phyloP scores from a whole-genome alignment of 2,113 vertebrate genomes.

The Amphilophus citrinellus region DNA sequence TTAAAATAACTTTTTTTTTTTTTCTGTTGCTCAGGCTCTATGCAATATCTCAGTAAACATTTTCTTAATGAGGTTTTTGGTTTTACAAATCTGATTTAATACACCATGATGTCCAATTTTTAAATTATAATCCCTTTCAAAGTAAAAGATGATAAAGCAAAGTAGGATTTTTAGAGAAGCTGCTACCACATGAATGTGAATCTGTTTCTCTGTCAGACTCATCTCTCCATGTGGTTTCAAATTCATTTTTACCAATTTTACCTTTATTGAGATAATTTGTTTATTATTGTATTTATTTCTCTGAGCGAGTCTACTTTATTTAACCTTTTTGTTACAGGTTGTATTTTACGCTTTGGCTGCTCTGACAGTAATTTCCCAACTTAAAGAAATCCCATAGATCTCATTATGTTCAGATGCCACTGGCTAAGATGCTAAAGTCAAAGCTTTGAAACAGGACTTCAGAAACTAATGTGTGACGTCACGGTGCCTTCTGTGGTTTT shows the following conservation, averaged over 20 bases:
- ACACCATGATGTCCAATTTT: background rate
- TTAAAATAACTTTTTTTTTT: background rate
- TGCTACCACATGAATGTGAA: background rate
- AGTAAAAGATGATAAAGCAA: background rate
- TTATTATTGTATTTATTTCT: background rate
- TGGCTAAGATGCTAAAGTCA: background rate
- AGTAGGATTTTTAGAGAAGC: background rate
- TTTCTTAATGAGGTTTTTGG: background rate
- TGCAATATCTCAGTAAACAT: background rate
- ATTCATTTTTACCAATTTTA: background rate
- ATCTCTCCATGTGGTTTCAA: too few relatives aligned
- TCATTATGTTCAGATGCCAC: background rate
- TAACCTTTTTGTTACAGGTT: background rate
- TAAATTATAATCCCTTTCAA: background rate
- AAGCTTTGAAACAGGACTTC: too few relatives aligned
- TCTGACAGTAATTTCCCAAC: too few relatives aligned
- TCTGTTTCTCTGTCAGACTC: background rate
- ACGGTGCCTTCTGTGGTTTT: background rate
- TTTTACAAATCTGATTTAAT: background rate
- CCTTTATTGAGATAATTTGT: background rate
- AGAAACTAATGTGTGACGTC: background rate
- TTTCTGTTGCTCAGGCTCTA: background rate
- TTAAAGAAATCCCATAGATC: too few relatives aligned
- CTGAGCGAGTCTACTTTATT: background rate
- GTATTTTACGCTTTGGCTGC: too few relatives aligned